Base-by-base conservation (phyloP, 2,113 vertebrate genomes). In the Haemorhous mexicanus region DNA sequence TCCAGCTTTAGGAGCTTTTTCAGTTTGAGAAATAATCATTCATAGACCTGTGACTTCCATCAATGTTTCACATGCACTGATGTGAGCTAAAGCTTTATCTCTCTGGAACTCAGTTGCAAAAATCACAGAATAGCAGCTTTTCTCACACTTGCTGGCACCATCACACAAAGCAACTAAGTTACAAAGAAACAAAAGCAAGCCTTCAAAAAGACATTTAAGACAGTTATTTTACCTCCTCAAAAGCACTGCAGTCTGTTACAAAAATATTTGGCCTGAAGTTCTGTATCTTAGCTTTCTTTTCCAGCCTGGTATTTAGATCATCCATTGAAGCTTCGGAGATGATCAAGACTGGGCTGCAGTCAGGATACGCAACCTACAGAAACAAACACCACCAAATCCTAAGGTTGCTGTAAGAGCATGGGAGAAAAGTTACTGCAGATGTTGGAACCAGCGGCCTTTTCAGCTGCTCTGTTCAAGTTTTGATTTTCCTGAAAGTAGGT, bases 221-320 rank as follows among this genome's bases (percentile, higher is more conserved):
- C 6, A 33, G 43, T 27, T 90, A 55, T 44, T 90, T 92, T 97
- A 99, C 99, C 99, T 99, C 99, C 12, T 97, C 98, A 30, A 98
- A 99, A 30, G 99, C 97, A 5, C 87, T 77, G 49, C 98, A 99
- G 89, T 98, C 99, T 3, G 98, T 95, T 58, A 99, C 97, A 90
- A 99, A 83, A 23, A 99, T 98, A 87, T 98, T 99, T 8, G 99
- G 99, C 53, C 99, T 98, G 97, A 99, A 99, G 33, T 98, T 94
- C 49, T 98, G 94, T 75, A 98, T 97, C 9, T 98, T 98, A 35
- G 98, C 96, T 47, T 98, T 98, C 56, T 98, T 97, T 85, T 98
- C 98, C 62, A 99, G 35, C 47, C 91, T 98, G 86, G 87, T 95
- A 94, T 98, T 99, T 58, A 99, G 96, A 90, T 99, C 98, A 0